Evolutionary conservation across 2,797 vertebrate species (phyloP).

Genomic region (Typhlichthys eigenmanni): DNA sequence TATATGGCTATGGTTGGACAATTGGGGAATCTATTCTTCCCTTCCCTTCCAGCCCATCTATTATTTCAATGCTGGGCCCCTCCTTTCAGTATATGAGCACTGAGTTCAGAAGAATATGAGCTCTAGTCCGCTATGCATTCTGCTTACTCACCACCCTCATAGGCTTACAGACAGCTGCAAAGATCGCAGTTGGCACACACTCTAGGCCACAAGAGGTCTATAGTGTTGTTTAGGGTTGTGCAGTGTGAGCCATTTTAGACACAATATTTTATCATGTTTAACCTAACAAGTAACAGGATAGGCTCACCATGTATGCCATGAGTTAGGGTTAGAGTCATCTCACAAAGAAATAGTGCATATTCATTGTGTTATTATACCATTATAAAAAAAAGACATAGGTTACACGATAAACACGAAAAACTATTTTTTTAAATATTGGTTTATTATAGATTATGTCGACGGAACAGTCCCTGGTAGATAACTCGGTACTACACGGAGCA

Average conservation of each 20-base stretch:
- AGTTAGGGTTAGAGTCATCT: too few relatives aligned
- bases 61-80: conserved; percentile 19
- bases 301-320: neutral
- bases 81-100: conserved; percentile 34
- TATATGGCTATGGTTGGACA: conserved; percentile 1
- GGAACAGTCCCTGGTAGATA: neutral
- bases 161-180: conserved; percentile 59
- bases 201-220: neutral
- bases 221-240: conserved; percentile 6
- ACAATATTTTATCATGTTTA: conserved; percentile 4
- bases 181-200: conserved; percentile 42
- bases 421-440: neutral
- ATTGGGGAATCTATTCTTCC: conserved; percentile 21
- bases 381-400: neutral
- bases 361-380: neutral
- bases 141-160: conserved; percentile 75
- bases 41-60: conserved; percentile 20
- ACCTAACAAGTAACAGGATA: neutral
- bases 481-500: conserved; percentile 50
- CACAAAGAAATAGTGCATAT: neutral
- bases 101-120: conserved; percentile 35
- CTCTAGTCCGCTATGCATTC: conserved; percentile 39
- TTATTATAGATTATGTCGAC: neutral
- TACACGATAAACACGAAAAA: neutral
- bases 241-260: conserved; percentile 8